phyloP scores from a whole-genome alignment of 2,113 vertebrate species.

The Mandrillus leucophaeus region DNA sequence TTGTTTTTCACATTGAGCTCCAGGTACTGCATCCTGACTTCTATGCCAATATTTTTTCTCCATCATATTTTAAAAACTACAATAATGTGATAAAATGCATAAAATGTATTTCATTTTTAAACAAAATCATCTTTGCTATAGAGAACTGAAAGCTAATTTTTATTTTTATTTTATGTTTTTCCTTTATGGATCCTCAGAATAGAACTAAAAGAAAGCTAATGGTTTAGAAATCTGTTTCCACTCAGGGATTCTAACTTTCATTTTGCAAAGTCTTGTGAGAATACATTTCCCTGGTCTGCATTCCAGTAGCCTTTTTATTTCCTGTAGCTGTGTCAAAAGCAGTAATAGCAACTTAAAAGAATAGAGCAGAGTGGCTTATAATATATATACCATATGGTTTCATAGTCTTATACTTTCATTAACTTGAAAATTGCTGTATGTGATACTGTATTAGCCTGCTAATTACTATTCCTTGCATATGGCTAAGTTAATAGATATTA shows the following conservation, averaged over 20 bases:
- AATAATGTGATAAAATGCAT: slow-evolving; percentile 67
- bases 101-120: slow-evolving; percentile 76
- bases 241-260: slow-evolving; percentile 84
- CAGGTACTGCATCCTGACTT: slow-evolving; percentile 36
- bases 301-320: slow-evolving; percentile 88
- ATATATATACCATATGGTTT: slow-evolving; percentile 82
- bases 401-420: slow-evolving; percentile 65
- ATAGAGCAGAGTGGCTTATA: slow-evolving; percentile 82
- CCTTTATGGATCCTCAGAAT: no score
- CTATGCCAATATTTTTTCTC: slow-evolving; percentile 29
- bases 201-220: no score
- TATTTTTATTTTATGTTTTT: no score
- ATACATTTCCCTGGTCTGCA: slow-evolving; percentile 83
- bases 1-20: slow-evolving; percentile 55
- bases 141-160: slow-evolving; percentile 79
- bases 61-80: slow-evolving; percentile 48
- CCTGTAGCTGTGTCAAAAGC: slow-evolving; percentile 85
- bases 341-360: slow-evolving; percentile 80
- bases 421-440: slow-evolving; percentile 72
- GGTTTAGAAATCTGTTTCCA: slow-evolving; percentile 83
- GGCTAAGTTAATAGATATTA: background rate
- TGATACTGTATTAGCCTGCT: slow-evolving; percentile 68
- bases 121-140: slow-evolving; percentile 69
- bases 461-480: slow-evolving; percentile 66
- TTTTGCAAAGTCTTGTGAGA: slow-evolving; percentile 85